Conservation (phyloP, 2,113 vertebrate species). For the Leptosomus discolor region DNA sequence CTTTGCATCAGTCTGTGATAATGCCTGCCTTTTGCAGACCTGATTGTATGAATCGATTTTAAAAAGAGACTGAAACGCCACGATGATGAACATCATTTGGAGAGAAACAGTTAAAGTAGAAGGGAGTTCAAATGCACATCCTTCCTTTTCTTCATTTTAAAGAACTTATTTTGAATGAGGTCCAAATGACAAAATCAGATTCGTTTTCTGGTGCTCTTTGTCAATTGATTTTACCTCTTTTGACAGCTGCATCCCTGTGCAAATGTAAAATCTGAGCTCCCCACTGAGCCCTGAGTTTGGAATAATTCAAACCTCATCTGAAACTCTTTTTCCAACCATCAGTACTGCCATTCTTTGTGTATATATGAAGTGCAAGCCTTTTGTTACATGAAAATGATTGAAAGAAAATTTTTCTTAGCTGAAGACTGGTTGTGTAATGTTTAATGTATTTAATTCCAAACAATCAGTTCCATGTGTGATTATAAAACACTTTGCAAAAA, state of each 20-base stretch:
- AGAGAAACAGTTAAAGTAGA: neutral
- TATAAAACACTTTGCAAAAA: neutral
- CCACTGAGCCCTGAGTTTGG: slow-evolving; percentile 10
- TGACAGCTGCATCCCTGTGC: neutral
- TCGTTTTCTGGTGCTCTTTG: neutral
- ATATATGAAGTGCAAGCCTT: slow-evolving; percentile 6
- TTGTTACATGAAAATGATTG: slow-evolving; percentile 18
- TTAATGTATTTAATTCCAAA: slow-evolving; percentile 25
- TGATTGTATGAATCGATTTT: neutral
- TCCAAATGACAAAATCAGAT: slow-evolving; percentile 5
- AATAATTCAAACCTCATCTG: slow-evolving; percentile 47
- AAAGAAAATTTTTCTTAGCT: slow-evolving; percentile 8
- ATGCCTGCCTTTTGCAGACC: neutral
- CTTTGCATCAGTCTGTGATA: neutral
- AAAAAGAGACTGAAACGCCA: neutral
- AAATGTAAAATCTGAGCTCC: slow-evolving; percentile 43
- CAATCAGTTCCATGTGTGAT: neutral
- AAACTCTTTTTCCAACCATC: slow-evolving; percentile 31
- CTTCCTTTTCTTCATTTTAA: neutral
- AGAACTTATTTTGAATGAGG: neutral
- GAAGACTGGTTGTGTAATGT: neutral
- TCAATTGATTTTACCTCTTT: slow-evolving; percentile 31
- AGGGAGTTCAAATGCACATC: neutral
- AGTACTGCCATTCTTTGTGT: neutral
- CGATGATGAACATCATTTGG: neutral